phyloP scores from a whole-genome alignment of 2,888 invertebrate genomes.

The Azorinus chamasolen region DNA sequence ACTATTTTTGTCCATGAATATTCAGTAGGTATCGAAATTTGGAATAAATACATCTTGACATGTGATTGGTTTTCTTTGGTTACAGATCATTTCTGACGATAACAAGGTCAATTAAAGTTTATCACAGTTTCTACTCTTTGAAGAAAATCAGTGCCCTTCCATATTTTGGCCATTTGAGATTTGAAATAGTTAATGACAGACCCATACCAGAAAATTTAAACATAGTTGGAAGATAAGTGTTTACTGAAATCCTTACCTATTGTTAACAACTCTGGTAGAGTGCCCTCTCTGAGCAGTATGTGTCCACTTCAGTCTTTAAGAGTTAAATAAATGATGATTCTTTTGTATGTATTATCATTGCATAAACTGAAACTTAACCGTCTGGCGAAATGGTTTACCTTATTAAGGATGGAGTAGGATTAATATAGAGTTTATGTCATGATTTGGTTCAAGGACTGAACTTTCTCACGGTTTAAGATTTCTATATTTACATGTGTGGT shows the following conservation, averaged over 20 bases:
- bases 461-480: constrained; percentile 57
- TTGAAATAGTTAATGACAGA: background rate
- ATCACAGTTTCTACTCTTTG: too few species aligned
- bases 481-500: constrained; percentile 10
- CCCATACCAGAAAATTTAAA: background rate
- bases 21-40: too few species aligned
- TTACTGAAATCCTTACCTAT: constrained; percentile 45
- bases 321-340: too few species aligned
- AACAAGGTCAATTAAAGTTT: too few species aligned
- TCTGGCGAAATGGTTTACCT: constrained; percentile 17
- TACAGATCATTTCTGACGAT: too few species aligned
- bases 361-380: background rate
- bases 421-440: constrained; percentile 64
- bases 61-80: too few species aligned
- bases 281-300: constrained; percentile 14
- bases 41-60: too few species aligned
- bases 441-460: constrained; percentile 36
- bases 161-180: background rate
- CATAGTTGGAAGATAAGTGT: constrained; percentile 21
- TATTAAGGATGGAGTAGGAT: constrained; percentile 51
- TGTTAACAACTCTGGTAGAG: constrained; percentile 20
- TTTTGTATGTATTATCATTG: background rate
- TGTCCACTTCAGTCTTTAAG: constrained; percentile 5
- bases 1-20: too few species aligned
- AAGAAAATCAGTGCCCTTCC: too few species aligned